Conservation (phyloP, 2,113 vertebrate species). For the Dolichotis patagonum region DNA sequence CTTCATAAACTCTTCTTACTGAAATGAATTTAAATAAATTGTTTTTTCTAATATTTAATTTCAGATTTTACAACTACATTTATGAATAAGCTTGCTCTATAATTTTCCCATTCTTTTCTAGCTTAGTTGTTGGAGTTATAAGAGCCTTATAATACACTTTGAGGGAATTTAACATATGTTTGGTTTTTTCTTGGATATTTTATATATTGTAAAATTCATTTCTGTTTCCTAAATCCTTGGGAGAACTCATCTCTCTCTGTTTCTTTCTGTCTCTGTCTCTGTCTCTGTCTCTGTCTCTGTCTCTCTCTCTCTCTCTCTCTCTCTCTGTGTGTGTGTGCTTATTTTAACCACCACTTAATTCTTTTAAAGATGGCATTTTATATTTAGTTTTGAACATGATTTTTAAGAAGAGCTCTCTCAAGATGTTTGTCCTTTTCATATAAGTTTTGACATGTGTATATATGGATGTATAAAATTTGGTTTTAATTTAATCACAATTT, state of each 20-base stretch:
- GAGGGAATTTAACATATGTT: neutral
- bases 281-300: neutral
- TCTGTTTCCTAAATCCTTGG: neutral
- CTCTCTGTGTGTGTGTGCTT: neutral
- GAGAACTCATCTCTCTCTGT: neutral
- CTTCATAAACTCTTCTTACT: neutral
- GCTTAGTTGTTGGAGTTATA: neutral
- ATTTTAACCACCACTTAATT: neutral
- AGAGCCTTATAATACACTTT: neutral
- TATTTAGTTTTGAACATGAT: neutral
- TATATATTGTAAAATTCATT: neutral
- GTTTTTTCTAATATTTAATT: neutral
- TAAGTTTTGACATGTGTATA: neutral
- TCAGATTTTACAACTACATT: conserved; percentile 6
- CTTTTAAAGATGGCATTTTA: neutral
- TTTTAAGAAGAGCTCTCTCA: neutral
- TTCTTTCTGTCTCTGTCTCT: neutral
- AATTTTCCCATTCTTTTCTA: neutral
- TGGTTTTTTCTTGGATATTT: neutral
- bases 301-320: neutral
- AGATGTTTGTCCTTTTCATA: neutral
- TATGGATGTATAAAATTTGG: neutral
- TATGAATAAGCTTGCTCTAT: neutral
- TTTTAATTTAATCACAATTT: neutral
- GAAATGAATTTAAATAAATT: neutral